phyloP scores from a whole-genome alignment of 2,797 vertebrate species.

The Lepus townsendii region DNA sequence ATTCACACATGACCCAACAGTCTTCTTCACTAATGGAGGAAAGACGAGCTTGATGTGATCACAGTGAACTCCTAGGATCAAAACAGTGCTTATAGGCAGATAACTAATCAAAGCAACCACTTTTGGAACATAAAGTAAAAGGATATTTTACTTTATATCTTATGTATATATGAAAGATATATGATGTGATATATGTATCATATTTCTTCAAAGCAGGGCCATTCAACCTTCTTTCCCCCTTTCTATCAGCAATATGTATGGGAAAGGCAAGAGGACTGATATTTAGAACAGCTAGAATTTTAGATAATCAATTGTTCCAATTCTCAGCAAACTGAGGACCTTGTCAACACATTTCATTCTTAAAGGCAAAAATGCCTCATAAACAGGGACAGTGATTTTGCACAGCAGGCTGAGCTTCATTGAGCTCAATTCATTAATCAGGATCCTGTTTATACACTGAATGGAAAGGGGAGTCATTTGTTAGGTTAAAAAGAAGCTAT shows the following conservation, averaged over 20 bases:
- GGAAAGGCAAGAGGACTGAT: background rate
- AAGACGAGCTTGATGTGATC: background rate
- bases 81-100: background rate
- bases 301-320: background rate
- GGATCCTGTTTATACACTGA: background rate
- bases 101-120: background rate
- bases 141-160: no score
- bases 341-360: background rate
- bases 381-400: background rate
- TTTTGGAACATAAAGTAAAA: background rate
- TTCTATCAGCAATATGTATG: background rate
- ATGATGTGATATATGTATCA: no score
- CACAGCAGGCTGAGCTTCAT: background rate
- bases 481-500: background rate
- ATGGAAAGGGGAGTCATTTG: background rate
- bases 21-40: background rate
- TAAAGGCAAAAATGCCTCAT: background rate
- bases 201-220: constrained; percentile 26
- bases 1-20: background rate
- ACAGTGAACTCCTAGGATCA: background rate
- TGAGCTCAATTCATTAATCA: background rate
- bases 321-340: background rate
- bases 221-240: background rate
- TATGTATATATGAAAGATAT: no score
- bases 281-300: background rate